A percentile compares a stretch with the other conserved stretches of the same genome.
Conservation (phyloP, 2,113 vertebrate genomes). For the Meriones unguiculatus region DNA sequence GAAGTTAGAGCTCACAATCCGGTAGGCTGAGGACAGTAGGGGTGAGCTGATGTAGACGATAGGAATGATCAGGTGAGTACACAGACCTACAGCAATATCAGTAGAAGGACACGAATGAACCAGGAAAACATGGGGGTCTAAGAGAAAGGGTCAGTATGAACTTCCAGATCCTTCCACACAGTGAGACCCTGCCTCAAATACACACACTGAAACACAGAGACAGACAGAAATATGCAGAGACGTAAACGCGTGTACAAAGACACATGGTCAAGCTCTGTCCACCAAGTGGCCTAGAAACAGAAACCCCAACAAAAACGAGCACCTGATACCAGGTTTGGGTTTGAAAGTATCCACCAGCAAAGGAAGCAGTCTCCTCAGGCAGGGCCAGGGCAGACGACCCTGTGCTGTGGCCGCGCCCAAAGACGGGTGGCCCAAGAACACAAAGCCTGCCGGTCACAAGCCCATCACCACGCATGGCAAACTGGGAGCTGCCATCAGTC, state of each 20-base stretch:
- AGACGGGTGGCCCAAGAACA: rapidly evolving
- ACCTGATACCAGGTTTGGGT: not conserved
- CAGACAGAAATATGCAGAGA: not conserved
- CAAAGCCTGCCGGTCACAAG: too few relatives aligned
- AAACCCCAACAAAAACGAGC: not conserved
- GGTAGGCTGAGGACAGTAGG: not conserved
- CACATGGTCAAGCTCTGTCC: rapidly evolving
- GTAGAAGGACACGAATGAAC: not conserved
- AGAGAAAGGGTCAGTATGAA: not conserved
- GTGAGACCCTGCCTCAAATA: not conserved
- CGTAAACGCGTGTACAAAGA: rapidly evolving
- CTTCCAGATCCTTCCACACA: not conserved
- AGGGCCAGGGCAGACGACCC: not conserved
- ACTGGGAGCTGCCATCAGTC: rapidly evolving
- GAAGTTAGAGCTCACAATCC: not conserved
- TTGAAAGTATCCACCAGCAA: not conserved
- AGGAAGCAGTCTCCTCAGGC: not conserved
- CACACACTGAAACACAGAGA: rapidly evolving
- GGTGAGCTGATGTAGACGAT: rapidly evolving
- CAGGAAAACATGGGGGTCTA: rapidly evolving
- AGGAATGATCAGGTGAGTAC: too few relatives aligned
- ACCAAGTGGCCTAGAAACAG: rapidly evolving
- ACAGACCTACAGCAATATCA: rapidly evolving
- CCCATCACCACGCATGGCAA: not conserved
- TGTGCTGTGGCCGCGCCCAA: not conserved